A percentile compares a stretch with the other conserved stretches of the same genome.
Conservation (phyloP, 2,113 vertebrate species). For the Athene noctua region DNA sequence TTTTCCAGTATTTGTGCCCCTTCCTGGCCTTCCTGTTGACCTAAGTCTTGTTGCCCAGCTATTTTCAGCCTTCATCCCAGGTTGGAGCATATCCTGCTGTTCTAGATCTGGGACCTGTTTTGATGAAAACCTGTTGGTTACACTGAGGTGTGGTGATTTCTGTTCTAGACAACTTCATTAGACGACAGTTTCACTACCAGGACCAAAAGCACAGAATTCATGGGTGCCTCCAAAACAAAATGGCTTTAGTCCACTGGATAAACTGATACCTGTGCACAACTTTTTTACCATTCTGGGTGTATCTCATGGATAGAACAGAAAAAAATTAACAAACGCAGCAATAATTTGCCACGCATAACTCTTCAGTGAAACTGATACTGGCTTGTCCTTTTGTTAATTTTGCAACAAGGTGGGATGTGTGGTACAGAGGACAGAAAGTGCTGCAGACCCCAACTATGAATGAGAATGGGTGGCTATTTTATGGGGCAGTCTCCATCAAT, state of each 20-base stretch:
- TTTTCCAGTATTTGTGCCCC: background rate
- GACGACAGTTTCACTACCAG: background rate
- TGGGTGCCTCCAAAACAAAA: background rate
- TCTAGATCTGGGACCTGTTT: background rate
- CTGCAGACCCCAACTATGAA: background rate
- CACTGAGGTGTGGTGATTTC: background rate
- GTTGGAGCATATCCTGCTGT: background rate
- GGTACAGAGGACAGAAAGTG: background rate
- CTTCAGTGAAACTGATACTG: background rate
- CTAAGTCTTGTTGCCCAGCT: background rate
- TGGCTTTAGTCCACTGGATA: background rate
- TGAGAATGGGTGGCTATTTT: background rate
- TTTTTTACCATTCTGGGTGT: background rate
- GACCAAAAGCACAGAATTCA: background rate
- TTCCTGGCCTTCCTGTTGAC: background rate
- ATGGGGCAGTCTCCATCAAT: background rate
- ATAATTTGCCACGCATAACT: background rate
- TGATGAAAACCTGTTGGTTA: background rate
- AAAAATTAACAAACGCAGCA: accelerated
- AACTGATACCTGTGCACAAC: background rate
- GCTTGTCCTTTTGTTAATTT: background rate
- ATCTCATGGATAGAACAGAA: background rate
- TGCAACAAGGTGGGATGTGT: background rate
- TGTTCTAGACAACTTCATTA: background rate
- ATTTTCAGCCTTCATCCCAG: background rate